Percentiles rank a stretch among this genome's conserved stretches.
Conservation (phyloP, 2,797 vertebrate species). For the Pogoniulus pusillus region DNA sequence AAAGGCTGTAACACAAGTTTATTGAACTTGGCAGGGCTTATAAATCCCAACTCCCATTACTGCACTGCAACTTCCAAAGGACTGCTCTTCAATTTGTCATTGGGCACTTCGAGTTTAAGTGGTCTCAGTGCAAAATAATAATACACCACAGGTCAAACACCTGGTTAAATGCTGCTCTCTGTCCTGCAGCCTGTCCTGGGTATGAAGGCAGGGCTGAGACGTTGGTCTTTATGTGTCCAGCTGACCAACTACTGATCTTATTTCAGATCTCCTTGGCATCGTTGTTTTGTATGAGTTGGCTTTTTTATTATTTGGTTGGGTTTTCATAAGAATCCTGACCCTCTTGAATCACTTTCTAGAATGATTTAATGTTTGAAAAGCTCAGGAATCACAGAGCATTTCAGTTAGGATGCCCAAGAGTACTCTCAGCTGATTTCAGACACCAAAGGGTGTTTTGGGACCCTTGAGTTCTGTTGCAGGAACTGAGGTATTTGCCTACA, state of each 20-base stretch:
- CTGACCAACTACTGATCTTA: neutral
- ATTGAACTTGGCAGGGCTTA: conserved; percentile 62
- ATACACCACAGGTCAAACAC: neutral
- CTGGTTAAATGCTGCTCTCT: neutral
- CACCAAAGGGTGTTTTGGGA: neutral
- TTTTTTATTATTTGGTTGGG: no score
- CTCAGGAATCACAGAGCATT: neutral
- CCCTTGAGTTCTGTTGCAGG: neutral
- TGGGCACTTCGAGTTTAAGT: conserved; percentile 36
- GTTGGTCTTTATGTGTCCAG: neutral
- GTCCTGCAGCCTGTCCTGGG: neutral
- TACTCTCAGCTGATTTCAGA: neutral
- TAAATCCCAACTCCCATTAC: conserved; percentile 61
- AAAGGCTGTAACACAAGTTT: conserved; percentile 63
- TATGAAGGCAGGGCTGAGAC: neutral
- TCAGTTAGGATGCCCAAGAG: neutral
- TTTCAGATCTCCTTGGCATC: neutral
- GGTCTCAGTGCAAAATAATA: conserved; percentile 14
- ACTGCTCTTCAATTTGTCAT: conserved; percentile 19
- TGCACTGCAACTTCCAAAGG: neutral
- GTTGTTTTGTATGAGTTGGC: neutral
- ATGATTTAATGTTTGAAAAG: neutral
- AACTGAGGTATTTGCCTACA: neutral
- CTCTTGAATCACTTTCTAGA: neutral
- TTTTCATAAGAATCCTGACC: neutral